A percentile compares a stretch with the other conserved stretches of the same genome.
Conservation (phyloP, 2,113 vertebrate genomes). For the Chloebia gouldiae region DNA sequence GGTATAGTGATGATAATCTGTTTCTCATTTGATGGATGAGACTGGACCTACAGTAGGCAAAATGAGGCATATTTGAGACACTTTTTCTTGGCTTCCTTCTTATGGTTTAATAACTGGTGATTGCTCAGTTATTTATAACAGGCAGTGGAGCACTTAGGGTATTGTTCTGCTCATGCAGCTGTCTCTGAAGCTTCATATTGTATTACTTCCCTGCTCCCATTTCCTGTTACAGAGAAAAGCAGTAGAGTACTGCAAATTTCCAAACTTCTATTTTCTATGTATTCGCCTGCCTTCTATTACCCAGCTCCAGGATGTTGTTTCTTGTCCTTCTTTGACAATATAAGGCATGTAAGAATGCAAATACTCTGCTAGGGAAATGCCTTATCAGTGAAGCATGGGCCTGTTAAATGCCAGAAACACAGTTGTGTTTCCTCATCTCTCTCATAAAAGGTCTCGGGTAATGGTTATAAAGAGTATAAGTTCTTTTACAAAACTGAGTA, state of each 20-base stretch:
- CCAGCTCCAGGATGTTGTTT: neutral
- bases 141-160: neutral
- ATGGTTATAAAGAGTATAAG: neutral
- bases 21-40: conserved; percentile 9
- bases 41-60: conserved; percentile 13
- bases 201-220: neutral
- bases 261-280: neutral
- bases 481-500: neutral
- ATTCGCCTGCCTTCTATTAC: neutral
- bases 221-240: neutral
- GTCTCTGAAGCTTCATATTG: neutral
- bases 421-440: neutral
- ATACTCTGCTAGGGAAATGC: neutral
- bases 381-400: conserved; percentile 5
- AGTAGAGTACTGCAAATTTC: neutral
- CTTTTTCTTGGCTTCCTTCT: conserved; percentile 39
- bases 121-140: conserved; percentile 50
- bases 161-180: conserved; percentile 47
- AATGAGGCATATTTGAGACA: neutral
- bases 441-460: neutral
- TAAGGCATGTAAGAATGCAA: neutral
- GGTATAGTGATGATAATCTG: neutral
- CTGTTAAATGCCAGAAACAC: neutral
- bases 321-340: conserved; percentile 32
- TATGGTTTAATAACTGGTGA: conserved; percentile 59